Percentiles rank a stretch among this genome's conserved stretches.
These are phyloP conservation scores for Halcyon senegalensis DNA, from an alignment of 2,113 vertebrate genomes.

Conservation along the genomic window DNA sequence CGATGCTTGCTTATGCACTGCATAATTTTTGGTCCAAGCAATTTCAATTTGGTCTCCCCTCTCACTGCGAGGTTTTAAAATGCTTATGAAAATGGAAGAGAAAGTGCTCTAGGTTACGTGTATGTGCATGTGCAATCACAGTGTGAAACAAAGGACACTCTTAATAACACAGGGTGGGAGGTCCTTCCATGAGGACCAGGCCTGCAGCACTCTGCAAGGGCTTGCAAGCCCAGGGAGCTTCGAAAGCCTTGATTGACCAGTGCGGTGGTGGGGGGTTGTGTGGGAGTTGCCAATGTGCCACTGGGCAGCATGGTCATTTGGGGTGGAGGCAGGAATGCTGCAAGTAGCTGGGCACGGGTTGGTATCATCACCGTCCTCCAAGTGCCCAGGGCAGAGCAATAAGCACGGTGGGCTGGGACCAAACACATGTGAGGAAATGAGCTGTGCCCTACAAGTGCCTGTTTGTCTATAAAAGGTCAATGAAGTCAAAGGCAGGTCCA, in stretches of 20 bases:
- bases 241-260: background rate
- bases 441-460: fast-evolving
- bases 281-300: background rate
- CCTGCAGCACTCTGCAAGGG: background rate
- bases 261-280: fast-evolving
- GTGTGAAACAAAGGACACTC: background rate
- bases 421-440: background rate
- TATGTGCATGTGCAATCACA: fast-evolving
- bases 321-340: background rate
- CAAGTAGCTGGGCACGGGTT: background rate
- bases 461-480: background rate
- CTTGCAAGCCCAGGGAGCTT: fast-evolving
- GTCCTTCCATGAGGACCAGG: background rate
- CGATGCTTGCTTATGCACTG: background rate
- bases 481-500: fast-evolving
- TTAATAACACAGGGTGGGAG: fast-evolving
- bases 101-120: background rate
- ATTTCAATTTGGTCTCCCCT: background rate
- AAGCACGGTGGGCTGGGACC: background rate
- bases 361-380: background rate
- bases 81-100: background rate
- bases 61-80: background rate
- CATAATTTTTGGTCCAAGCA: background rate
- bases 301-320: fast-evolving
- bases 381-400: background rate